Evolutionary conservation across 1,140 invertebrate species (phyloP), one percentile per base, ranked within the genome.

Genomic region (Maconellicoccus hirsutus): DNA sequence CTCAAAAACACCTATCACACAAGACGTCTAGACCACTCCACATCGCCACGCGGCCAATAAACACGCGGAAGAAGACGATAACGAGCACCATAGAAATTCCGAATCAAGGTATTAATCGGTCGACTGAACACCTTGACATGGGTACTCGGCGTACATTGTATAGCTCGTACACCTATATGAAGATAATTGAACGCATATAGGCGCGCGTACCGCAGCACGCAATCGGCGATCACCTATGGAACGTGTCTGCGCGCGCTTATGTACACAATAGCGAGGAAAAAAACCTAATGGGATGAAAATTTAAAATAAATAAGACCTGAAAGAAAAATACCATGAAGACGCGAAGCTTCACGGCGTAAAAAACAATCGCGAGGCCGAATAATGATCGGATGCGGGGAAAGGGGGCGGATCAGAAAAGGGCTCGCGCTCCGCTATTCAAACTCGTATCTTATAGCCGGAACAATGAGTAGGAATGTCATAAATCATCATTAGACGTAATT

Each of bases 401-500:
- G 42, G n/a, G 42, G 42, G 42, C 42, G 42, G 42, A 52, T 52
- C 42, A 16, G n/a, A 52, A 52, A 33, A 3, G 22, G 19, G 25
- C 23, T 33, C 69, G 16, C 26, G 16, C 26, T 66, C 70, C 71
- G 27, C 69, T 29, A 72, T n/a, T 61, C 69, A 70, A 72, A 72
- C 69, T 72, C 59, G 70, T 69, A 69, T 72, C 69, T 69, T 33
- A 42, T 63, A 59, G 59, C 12, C 71, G 29, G 69, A 70, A 72
- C 69, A 70, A 72, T 42, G 59, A 61, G 61, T 63, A 21, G 22
- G 22, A 16, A 69, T 33, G 29, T 66, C 61, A 66, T 66, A 66
- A 66, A 66, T 66, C 61, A 66, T 66, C 61, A 66, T 66, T 66
- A 66, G 61, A 66, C 61, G 25, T 66, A 66, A 66, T 66, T 66